Conservation (phyloP, 2,888 invertebrate species). For the Cremastinae sp. region DNA sequence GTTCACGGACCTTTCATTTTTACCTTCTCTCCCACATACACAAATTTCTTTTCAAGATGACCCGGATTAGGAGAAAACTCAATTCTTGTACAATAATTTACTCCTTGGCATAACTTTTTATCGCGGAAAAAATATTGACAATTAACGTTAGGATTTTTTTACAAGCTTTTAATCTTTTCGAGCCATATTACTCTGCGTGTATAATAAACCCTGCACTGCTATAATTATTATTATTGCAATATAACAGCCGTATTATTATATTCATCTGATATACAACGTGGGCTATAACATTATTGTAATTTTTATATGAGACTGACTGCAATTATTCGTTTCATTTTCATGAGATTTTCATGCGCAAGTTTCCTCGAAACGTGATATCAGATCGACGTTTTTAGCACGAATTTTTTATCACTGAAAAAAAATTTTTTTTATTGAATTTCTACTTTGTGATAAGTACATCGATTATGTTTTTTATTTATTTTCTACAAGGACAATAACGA, state of each 20-base stretch:
- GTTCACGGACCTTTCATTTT: not conserved
- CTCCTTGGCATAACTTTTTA: conserved; percentile 51
- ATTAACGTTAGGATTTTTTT: conserved; percentile 39
- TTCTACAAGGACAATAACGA: too few relatives aligned
- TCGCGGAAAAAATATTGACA: conserved; percentile 31
- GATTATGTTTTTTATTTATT: too few relatives aligned
- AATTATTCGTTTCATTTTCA: not conserved
- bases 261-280: not conserved
- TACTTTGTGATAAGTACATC: too few relatives aligned
- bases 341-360: not conserved
- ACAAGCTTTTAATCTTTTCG: conserved; percentile 48
- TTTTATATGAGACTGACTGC: conserved; percentile 10
- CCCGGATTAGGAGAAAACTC: conserved; percentile 49
- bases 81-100: conserved; percentile 16
- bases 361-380: not conserved
- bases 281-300: not conserved
- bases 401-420: not conserved
- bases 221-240: conserved; percentile 17
- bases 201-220: conserved; percentile 18
- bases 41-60: conserved; percentile 2
- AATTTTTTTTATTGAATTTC: not conserved
- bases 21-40: conserved; percentile 12
- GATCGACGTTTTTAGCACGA: not conserved
- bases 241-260: conserved; percentile 17
- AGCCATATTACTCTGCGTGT: conserved; percentile 5